Evolutionary conservation across 2,888 invertebrate genomes (phyloP).

Genomic region (Sericinus montela): DNA sequence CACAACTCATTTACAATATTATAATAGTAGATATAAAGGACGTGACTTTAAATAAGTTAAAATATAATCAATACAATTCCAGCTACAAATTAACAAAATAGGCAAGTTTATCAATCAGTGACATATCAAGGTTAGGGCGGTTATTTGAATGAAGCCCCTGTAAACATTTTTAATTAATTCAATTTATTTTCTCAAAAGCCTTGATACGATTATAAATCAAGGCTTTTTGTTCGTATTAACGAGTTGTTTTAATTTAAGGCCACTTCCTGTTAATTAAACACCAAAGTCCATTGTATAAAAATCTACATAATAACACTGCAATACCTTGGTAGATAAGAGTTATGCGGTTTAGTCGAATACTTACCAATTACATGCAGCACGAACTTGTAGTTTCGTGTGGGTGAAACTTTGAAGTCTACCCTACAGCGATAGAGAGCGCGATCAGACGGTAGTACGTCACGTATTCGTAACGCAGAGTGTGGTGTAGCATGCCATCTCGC

Average conservation of each 20-base stretch:
- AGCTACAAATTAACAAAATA: no score
- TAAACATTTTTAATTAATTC: background rate
- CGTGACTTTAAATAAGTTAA: no score
- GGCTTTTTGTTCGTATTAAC: background rate
- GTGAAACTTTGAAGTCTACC: constrained; percentile 89
- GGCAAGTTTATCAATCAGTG: no score
- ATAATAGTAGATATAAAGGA: no score
- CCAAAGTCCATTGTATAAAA: background rate
- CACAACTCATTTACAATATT: no score
- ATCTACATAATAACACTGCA: background rate
- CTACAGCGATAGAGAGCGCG: constrained; percentile 89
- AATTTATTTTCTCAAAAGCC: background rate
- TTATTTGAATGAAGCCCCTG: no score
- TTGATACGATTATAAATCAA: background rate
- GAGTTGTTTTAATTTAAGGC: background rate
- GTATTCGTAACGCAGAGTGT: constrained; percentile 83
- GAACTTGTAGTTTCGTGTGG: constrained; percentile 87
- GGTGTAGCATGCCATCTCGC: constrained; percentile 84
- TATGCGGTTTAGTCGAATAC: constrained; percentile 19
- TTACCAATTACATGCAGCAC: constrained; percentile 86
- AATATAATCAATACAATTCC: no score
- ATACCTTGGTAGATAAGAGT: background rate
- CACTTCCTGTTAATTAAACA: background rate
- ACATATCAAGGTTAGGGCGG: no score
- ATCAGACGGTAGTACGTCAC: constrained; percentile 85